Base-by-base conservation (phyloP, 2,888 invertebrate species). In the Drosophila meridiana region DNA sequence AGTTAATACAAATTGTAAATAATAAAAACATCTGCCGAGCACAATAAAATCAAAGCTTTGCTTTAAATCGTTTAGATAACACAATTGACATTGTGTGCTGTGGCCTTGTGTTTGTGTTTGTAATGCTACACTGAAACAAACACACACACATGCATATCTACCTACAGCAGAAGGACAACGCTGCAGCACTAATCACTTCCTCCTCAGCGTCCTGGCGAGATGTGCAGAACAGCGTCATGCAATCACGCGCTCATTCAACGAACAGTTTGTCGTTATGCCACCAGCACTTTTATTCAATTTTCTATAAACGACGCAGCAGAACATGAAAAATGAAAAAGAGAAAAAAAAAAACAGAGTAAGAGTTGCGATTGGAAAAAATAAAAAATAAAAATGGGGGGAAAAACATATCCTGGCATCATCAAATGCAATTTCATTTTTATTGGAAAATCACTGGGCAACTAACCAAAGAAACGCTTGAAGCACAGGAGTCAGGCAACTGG, bases 361-460 rank as follows among this genome's bases (percentile, higher is more conserved):
- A 58, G 5, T n/a, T 60, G 50, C 48, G 40, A 52, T 52, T 28
- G 50, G 53, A 57, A 26, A 40, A 55, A 66, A 69, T 69, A 74
- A 65, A 11, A 30, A 48, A 34, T 20, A 34, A 59, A 36, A 78
- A 11, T 1, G 1, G 65, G 65, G 69, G 8, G 61, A 64, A 82
- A 73, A 65, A 86, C 84, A 78, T 74, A 87, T 82, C 85, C 85
- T 76, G 82, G 71, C 89, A 85, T 87, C 87, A 89, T 86, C 75
- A 82, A 90, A 90, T 90, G 87, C 90, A 87, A 90, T 87, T 87
- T 86, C 74, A 82, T 53, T 87, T 87, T 89, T 90, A 89, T 87
- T 87, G 90, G 83, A 86, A 88, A 87, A 90, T 85, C 88, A 83
- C 83, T 83, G 86, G 76, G 69, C 86, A 88, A 69, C 89, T 88